Evolutionary conservation across 2,113 vertebrate species (phyloP).

Genomic region (Phodopus roborovskii): DNA sequence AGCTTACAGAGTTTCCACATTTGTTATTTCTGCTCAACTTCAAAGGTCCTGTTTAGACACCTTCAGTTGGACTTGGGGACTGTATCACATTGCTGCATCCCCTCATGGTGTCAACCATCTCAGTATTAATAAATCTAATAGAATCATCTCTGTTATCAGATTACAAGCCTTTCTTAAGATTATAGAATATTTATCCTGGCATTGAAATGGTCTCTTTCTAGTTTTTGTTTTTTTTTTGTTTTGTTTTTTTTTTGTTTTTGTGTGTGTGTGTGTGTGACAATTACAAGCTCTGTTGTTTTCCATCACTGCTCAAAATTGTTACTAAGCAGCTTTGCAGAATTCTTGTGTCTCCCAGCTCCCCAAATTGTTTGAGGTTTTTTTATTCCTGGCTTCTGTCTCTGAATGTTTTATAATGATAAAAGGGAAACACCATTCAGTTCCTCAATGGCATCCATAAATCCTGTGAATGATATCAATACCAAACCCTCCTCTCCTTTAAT

Average conservation of each 20-base stretch:
- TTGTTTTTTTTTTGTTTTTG: too few relatives aligned
- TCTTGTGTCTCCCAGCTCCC: neutral
- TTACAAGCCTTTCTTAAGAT: conserved; percentile 4
- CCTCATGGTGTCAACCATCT: neutral
- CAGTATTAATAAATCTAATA: neutral
- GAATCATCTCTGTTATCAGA: neutral
- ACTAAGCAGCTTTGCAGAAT: neutral
- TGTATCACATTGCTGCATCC: neutral
- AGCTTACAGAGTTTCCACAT: neutral
- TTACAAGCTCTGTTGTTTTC: neutral
- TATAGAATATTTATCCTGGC: neutral
- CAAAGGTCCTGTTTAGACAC: neutral
- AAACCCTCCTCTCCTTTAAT: neutral
- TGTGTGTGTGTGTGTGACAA: too few relatives aligned
- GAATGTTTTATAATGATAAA: neutral
- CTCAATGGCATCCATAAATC: neutral
- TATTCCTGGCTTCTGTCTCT: neutral
- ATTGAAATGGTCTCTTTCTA: conserved; percentile 6
- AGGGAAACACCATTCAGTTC: neutral
- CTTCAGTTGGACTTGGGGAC: neutral
- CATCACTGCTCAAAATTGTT: neutral
- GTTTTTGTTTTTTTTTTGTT: conserved; percentile 7
- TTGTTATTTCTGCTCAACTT: neutral
- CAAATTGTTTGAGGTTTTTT: neutral
- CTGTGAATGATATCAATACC: neutral